These are phyloP conservation scores for Ictalurus punctatus DNA, from an alignment of 2,113 vertebrate species.

Conservation along the genomic window DNA sequence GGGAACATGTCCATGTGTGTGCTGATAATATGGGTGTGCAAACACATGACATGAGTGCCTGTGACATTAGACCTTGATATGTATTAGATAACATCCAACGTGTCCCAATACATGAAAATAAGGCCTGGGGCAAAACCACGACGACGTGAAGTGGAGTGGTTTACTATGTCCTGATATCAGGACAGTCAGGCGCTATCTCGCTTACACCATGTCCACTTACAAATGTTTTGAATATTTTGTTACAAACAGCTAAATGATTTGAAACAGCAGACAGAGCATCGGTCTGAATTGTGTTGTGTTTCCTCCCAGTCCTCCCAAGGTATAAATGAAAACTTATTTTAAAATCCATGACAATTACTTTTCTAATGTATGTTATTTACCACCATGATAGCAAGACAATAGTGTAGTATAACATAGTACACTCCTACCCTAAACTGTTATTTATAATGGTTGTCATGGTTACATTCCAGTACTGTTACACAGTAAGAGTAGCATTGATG, in stretches of 20 bases:
- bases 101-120: neutral
- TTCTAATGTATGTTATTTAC: neutral
- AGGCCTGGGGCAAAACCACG: neutral
- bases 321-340: neutral
- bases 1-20: neutral
- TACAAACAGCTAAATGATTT: neutral
- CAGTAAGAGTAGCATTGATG: neutral
- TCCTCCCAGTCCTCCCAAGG: neutral
- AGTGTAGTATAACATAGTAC: neutral
- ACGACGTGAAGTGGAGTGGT: neutral
- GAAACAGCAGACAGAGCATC: neutral
- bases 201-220: neutral
- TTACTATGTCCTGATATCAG: slow-evolving; percentile 5
- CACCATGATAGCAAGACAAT: neutral
- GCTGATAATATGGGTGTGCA: neutral
- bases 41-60: neutral
- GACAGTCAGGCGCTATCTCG: neutral
- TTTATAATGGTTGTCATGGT: neutral
- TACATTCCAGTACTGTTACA: neutral
- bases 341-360: neutral
- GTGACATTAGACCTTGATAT: neutral
- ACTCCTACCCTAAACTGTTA: neutral
- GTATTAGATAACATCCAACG: neutral
- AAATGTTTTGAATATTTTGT: neutral
- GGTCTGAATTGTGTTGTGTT: neutral